phyloP scores from a whole-genome alignment of 2,113 vertebrate genomes.

The Anhinga rufa region DNA sequence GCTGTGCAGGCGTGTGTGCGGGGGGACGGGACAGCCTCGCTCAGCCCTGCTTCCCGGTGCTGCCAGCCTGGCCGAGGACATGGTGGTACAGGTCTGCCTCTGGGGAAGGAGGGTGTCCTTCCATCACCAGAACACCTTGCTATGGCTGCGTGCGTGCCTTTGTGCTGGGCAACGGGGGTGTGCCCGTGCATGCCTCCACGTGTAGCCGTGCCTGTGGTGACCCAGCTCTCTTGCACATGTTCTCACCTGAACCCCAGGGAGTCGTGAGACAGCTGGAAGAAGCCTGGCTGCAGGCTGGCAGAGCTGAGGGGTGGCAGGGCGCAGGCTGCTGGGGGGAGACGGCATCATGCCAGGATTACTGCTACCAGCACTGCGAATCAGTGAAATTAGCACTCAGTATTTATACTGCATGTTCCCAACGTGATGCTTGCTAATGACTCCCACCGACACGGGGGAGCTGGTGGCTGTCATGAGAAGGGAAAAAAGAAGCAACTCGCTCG shows the following conservation, averaged over 20 bases:
- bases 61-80: background rate
- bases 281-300: background rate
- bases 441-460: background rate
- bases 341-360: rapidly evolving
- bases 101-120: background rate
- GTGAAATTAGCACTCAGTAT: background rate
- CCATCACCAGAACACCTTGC: background rate
- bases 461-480: background rate
- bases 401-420: background rate
- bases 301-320: background rate
- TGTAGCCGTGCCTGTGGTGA: background rate
- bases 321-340: background rate
- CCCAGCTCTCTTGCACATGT: background rate
- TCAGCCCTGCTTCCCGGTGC: background rate
- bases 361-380: background rate
- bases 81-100: background rate
- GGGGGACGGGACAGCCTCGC: background rate
- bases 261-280: background rate
- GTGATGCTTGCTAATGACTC: background rate
- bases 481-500: background rate
- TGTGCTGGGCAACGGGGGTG: background rate
- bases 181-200: rapidly evolving
- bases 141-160: rapidly evolving
- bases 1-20: rapidly evolving
- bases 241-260: background rate